A percentile compares a stretch with the other conserved stretches of the same genome.
Evolutionary conservation across 2,113 vertebrate genomes (phyloP).

Genomic region (Falco punctatus): DNA sequence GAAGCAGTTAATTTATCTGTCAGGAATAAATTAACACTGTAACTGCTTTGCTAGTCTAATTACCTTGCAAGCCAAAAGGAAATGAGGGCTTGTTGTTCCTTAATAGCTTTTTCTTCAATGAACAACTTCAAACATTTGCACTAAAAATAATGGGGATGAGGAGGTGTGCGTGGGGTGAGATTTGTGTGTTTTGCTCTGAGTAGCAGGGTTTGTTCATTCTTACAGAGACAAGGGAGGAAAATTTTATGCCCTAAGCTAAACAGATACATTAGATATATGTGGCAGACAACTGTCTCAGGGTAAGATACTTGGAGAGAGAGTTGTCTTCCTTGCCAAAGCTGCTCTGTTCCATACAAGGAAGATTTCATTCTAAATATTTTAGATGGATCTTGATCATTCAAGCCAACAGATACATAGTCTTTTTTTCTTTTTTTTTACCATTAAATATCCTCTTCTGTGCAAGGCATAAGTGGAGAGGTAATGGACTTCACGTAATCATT

Average conservation of each 20-base stretch:
- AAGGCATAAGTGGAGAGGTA: neutral
- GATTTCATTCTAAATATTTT: neutral
- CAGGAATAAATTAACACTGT: constrained; percentile 60
- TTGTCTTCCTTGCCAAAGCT: neutral
- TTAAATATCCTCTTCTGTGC: neutral
- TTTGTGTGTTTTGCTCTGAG: neutral
- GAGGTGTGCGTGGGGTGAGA: neutral
- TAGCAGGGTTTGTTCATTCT: neutral
- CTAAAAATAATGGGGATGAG: constrained; percentile 14
- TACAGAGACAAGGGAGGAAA: neutral
- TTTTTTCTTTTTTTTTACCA: neutral
- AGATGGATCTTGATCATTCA: neutral
- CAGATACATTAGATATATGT: neutral
- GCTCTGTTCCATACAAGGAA: neutral
- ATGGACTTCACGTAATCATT: neutral
- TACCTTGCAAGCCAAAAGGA: constrained; percentile 32
- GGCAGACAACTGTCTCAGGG: neutral
- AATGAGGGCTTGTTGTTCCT: constrained; percentile 38
- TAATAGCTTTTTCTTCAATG: constrained; percentile 35
- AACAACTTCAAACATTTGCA: neutral
- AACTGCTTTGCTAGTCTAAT: constrained; percentile 47
- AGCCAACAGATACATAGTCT: neutral
- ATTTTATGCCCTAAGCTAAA: neutral
- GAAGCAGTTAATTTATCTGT: constrained; percentile 35
- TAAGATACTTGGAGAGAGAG: neutral